These are phyloP conservation scores for Watsonalla cultraria DNA, from an alignment of 2,888 invertebrate species.

Conservation along the genomic window DNA sequence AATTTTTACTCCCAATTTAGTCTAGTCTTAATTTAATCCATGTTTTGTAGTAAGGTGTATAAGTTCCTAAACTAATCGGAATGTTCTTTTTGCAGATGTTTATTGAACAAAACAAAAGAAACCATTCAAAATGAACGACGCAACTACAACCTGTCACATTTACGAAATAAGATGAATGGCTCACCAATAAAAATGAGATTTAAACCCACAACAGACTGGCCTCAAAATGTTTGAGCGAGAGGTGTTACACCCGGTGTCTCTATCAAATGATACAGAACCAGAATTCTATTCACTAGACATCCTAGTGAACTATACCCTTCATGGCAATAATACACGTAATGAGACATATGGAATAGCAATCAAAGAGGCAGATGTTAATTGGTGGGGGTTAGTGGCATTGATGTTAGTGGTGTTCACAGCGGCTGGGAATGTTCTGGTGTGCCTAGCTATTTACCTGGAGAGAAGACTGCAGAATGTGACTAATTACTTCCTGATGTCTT, in stretches of 20 bases:
- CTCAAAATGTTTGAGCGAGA: conserved; percentile 62
- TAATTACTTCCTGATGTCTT: conserved; percentile 97
- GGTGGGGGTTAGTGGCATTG: conserved; percentile 89
- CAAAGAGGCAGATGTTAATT: conserved; percentile 72
- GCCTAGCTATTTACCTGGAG: conserved; percentile 95
- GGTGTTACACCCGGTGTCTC: conserved; percentile 23
- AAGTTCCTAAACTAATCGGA: no score
- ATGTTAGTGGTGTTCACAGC: conserved; percentile 91
- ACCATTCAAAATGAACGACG: conserved; percentile 37
- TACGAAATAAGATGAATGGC: conserved; percentile 70
- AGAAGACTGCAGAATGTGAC: conserved; percentile 96
- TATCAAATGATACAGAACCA: conserved; percentile 19
- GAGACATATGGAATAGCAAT: conserved; percentile 19
- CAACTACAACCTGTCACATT: conserved; percentile 47
- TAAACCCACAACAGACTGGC: conserved; percentile 27
- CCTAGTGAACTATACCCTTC: conserved; percentile 28
- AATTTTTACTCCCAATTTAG: no score
- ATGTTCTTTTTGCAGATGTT: conserved; percentile 50
- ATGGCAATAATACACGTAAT: conserved; percentile 36
- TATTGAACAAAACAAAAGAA: conserved; percentile 17
- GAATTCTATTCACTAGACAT: conserved; percentile 29
- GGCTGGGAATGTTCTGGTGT: conserved; percentile 95
- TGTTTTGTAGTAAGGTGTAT: no score
- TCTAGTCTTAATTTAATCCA: no score
- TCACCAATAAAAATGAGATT: conserved; percentile 49